Base-by-base conservation (phyloP, 1,140 invertebrate species). In the Drosophila repletoides region DNA sequence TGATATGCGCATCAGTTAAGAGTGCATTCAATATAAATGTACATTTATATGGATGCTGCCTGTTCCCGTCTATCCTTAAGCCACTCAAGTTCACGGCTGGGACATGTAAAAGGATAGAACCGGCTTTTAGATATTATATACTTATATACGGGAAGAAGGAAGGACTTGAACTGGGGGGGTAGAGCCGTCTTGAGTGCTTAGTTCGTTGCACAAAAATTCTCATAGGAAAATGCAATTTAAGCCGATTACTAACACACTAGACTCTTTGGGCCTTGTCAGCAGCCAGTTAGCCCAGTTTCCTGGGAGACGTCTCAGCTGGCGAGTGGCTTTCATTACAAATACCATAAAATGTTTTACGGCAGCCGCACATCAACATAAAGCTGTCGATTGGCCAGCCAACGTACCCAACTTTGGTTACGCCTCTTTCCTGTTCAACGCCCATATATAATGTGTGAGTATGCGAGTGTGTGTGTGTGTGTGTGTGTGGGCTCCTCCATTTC, bases 241-340 rank as follows among this genome's bases (percentile, higher is more conserved):
- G 80, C 79, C 79, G 79, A 83, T 83, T 83, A 83, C 65, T 53
- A 64, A 17, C 53, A 61, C 34, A 84, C n/a, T n/a, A n/a, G n/a
- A 83, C 71, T 84, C 73, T 66, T 51, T 41, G 43, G 5, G 40
- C 17, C 15, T 21, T 52, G 45, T 67, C 2, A 5, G 9, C 1
- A 19, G 9, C 22, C 9, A n/a, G 19, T n/a, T 14, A 3, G n/a
- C 22, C 19, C 3, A 14, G 17, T 17, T 6, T 15, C 26, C 17
- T 52, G 22, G 31, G 10, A 48, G 21, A 33, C 9, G 17, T 28
- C 19, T 58, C 19, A 38, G 34, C 21, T 40, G 36, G 34, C 1
- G 29, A 36, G 10, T 34, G 17, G 33, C 24, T 52, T 60, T 51
- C 29, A 60, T 52, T 51, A 51, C 36, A 67, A 43, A 29, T 60